Percentiles rank a stretch among this genome's conserved stretches.
Conservation (phyloP, 2,113 vertebrate genomes). For the Octodon degus region DNA sequence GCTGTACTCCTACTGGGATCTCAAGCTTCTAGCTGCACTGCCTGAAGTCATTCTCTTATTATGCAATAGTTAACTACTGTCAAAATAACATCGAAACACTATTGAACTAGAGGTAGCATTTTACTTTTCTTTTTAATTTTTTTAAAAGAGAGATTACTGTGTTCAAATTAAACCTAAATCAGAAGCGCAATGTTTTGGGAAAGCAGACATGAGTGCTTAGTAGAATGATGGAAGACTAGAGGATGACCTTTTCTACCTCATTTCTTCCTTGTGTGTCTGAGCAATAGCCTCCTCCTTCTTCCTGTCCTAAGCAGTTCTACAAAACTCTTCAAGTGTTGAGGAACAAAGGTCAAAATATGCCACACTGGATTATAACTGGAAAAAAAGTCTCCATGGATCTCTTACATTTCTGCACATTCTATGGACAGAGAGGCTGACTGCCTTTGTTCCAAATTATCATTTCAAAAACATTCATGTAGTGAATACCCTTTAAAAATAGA, state of each 20-base stretch:
- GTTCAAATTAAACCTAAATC: slow-evolving; percentile 34
- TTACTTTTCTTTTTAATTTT: not conserved
- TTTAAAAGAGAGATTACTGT: not conserved
- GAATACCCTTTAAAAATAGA: not conserved
- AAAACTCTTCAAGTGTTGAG: not conserved
- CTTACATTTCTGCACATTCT: not conserved
- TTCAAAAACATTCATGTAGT: not conserved
- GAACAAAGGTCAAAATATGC: not conserved
- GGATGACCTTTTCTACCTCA: not conserved
- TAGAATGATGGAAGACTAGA: not conserved
- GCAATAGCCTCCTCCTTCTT: not conserved
- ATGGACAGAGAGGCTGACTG: not conserved
- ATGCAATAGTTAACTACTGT: not conserved
- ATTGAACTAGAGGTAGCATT: not conserved
- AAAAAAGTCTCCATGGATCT: not conserved
- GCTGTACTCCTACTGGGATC: not conserved
- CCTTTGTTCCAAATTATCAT: not conserved
- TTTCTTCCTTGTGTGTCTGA: not conserved
- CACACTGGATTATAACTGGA: not conserved
- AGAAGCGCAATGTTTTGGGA: not conserved
- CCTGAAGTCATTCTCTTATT: slow-evolving; percentile 2
- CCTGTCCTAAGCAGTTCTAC: not conserved
- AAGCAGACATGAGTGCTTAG: not conserved
- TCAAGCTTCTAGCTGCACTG: not conserved
- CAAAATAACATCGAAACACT: slow-evolving; percentile 12